These are phyloP conservation scores for Neosilurus hyrtlii DNA, from an alignment of 2,797 vertebrate genomes.

Conservation along the genomic window DNA sequence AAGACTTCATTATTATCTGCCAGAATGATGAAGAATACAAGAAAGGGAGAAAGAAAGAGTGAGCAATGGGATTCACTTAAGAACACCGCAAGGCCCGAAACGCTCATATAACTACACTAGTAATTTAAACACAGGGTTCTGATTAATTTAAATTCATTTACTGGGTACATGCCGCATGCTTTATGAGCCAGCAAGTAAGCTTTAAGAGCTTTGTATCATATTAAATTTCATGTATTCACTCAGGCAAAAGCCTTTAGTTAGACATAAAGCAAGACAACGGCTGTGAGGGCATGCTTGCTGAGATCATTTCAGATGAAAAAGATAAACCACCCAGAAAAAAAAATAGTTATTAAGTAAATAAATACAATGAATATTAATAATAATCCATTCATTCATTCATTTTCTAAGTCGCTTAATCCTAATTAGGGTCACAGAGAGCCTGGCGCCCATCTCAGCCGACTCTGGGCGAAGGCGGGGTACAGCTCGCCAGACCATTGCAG, in stretches of 20 bases:
- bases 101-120: conserved; percentile 36
- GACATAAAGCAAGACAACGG: neutral
- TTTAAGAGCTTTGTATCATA: conserved; percentile 22
- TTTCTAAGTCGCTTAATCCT: too few species aligned
- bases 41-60: conserved; percentile 26
- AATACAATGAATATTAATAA: too few species aligned
- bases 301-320: neutral
- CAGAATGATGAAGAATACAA: conserved; percentile 57
- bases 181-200: neutral
- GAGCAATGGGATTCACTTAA: conserved; percentile 41
- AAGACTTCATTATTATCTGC: conserved; percentile 56
- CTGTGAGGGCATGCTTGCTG: neutral
- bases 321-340: neutral
- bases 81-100: conserved; percentile 36
- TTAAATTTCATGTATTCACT: conserved; percentile 18
- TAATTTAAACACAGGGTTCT: conserved; percentile 34
- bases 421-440: too few species aligned
- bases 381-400: neutral
- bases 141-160: conserved; percentile 41
- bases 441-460: too few species aligned
- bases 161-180: neutral
- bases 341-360: neutral
- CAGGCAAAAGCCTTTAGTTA: conserved; percentile 6
- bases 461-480: too few species aligned
- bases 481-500: too few species aligned